Evolutionary conservation across 2,888 invertebrate species (phyloP).

Genomic region (Cristatella mucedo): DNA sequence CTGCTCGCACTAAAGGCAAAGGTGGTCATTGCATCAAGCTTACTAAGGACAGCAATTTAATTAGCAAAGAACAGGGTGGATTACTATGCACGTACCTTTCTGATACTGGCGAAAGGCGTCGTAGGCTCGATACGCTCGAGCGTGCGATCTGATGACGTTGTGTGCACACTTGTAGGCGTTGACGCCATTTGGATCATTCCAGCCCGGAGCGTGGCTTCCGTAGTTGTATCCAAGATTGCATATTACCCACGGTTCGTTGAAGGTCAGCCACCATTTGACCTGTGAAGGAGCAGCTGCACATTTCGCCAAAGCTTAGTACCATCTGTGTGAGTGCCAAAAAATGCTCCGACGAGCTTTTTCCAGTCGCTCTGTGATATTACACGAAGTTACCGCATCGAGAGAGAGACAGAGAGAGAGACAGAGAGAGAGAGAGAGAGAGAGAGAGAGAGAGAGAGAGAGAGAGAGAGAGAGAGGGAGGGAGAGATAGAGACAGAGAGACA

Average conservation of each 20-base stretch:
- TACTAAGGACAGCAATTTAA: no score
- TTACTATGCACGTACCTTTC: no score
- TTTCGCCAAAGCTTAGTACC: no score
- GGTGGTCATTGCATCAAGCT: no score
- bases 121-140: conserved; percentile 46
- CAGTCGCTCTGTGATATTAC: no score
- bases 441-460: conserved; percentile 4
- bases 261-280: conserved; percentile 53
- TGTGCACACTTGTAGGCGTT: conserved; percentile 48
- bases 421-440: conserved; percentile 1
- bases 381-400: no score
- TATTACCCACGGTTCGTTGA: conserved; percentile 53
- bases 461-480: conserved; percentile 4
- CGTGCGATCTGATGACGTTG: conserved; percentile 51
- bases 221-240: conserved; percentile 17
- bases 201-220: conserved; percentile 17
- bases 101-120: no score
- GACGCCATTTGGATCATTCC: conserved; percentile 16
- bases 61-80: no score
- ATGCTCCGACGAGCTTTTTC: no score
- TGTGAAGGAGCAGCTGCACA: no score
- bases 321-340: no score
- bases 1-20: no score
- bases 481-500: conserved; percentile 4
- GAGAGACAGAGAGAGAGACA: not conserved